Percentiles rank a stretch among this genome's conserved stretches.
phyloP scores from a whole-genome alignment of 2,888 invertebrate genomes.

The Parthenolecanium corni region DNA sequence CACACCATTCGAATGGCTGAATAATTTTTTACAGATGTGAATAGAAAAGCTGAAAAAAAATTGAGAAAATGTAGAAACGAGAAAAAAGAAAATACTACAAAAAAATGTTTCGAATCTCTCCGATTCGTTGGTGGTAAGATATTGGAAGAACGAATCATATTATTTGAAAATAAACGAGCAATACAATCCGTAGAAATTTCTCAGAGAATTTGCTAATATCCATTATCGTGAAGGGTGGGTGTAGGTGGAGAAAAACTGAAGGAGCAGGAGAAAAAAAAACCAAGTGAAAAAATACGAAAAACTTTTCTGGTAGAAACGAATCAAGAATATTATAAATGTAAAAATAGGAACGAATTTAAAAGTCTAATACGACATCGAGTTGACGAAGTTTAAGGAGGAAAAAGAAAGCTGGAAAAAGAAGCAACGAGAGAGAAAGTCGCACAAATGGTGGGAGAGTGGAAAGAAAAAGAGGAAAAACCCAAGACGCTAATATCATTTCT shows the following conservation, averaged over 20 bases:
- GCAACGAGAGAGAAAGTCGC: neutral
- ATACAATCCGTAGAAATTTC: constrained; percentile 22
- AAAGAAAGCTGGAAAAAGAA: constrained; percentile 4
- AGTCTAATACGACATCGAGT: constrained; percentile 28
- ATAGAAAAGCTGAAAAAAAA: too few relatives aligned
- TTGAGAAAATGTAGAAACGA: too few relatives aligned
- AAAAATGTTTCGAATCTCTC: too few relatives aligned
- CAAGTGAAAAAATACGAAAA: constrained; percentile 6
- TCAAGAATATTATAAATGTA: constrained; percentile 29
- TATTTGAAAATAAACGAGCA: constrained; percentile 26
- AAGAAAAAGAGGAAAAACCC: constrained; percentile 24
- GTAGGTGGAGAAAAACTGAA: neutral
- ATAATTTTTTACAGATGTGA: too few relatives aligned
- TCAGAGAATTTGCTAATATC: constrained; percentile 27
- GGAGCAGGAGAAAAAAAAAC: constrained; percentile 3
- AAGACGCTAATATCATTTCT: constrained; percentile 29
- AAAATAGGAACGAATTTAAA: constrained; percentile 29
- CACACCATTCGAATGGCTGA: too few relatives aligned
- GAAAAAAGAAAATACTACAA: neutral
- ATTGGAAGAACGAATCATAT: constrained; percentile 15
- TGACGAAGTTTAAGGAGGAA: constrained; percentile 26
- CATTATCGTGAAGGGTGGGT: constrained; percentile 17
- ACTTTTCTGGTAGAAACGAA: constrained; percentile 25
- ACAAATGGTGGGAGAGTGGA: neutral
- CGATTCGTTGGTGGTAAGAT: too few relatives aligned